Percentiles rank a stretch among this genome's conserved stretches.
These are phyloP conservation scores for Megalonaias nervosa DNA, from an alignment of 1,140 invertebrate species.

Conservation along the genomic window DNA sequence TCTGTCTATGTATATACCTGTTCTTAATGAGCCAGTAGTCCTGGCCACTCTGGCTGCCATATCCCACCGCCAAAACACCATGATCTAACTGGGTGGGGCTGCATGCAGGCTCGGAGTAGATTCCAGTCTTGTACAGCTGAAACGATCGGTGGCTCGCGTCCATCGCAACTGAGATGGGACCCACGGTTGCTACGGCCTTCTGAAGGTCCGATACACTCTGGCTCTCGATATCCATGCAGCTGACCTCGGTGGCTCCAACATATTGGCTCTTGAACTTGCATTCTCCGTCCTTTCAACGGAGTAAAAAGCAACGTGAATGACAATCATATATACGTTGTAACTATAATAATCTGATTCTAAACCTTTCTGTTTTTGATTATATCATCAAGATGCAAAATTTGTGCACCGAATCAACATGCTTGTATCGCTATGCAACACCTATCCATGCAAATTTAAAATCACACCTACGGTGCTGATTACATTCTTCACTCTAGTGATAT, in stretches of 20 bases:
- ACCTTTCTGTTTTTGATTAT: too few species aligned
- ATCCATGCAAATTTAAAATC: too few species aligned
- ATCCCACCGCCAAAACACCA: conserved; percentile 88
- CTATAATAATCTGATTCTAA: too few species aligned
- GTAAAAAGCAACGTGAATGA: too few species aligned
- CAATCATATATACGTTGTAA: too few species aligned
- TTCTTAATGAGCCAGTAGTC: conserved; percentile 48
- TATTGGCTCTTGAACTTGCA: conserved; percentile 72
- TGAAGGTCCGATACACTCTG: conserved; percentile 60
- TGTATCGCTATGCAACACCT: too few species aligned
- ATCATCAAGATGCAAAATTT: too few species aligned
- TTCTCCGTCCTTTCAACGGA: conserved; percentile 66
- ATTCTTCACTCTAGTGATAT: too few species aligned
- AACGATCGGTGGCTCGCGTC: conserved; percentile 67
- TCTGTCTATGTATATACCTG: neutral
- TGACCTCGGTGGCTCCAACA: conserved; percentile 52
- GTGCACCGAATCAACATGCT: too few species aligned
- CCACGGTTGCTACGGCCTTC: conserved; percentile 69
- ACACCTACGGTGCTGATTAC: too few species aligned
- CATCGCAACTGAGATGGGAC: conserved; percentile 73
- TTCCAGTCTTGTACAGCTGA: conserved; percentile 61
- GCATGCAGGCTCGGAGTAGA: conserved; percentile 42
- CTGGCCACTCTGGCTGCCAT: conserved; percentile 74
- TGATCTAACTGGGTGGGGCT: conserved; percentile 79
- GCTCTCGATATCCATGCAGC: conserved; percentile 56